Conservation (phyloP, 1,140 invertebrate species). For the Cyrtorhinus lividipennis region DNA sequence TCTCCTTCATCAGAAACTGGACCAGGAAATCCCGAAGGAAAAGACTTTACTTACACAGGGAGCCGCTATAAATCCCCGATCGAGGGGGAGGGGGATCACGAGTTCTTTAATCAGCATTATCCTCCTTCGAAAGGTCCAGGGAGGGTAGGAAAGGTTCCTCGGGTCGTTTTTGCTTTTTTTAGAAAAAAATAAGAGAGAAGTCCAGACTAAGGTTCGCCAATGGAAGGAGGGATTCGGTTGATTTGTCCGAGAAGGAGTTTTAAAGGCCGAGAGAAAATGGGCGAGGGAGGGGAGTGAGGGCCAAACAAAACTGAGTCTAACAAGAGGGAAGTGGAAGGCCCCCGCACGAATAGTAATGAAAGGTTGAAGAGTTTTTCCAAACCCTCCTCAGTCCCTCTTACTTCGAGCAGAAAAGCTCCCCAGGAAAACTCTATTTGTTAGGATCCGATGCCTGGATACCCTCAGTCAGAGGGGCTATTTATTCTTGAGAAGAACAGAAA, state of each 20-base stretch:
- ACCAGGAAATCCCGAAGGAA: no score
- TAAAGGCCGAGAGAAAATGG: background rate
- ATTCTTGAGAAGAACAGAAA: no score
- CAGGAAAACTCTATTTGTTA: background rate
- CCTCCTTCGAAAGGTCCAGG: no score
- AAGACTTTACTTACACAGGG: no score
- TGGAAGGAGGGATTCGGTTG: background rate
- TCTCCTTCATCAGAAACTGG: background rate
- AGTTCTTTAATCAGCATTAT: slow-evolving; percentile 9
- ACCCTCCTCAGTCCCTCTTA: background rate
- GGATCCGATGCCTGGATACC: background rate
- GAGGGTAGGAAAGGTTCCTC: background rate
- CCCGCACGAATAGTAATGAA: slow-evolving; percentile 2
- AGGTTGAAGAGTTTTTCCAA: slow-evolving; percentile 12
- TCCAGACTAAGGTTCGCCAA: background rate
- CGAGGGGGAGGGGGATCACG: background rate
- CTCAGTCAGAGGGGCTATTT: background rate
- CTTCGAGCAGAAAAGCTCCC: background rate
- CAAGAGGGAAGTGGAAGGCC: background rate
- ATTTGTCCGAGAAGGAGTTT: slow-evolving; percentile 4
- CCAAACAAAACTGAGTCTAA: slow-evolving; percentile 9
- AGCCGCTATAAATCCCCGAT: background rate
- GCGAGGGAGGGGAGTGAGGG: background rate
- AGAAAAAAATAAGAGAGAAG: background rate
- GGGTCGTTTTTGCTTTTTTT: no score